phyloP scores from a whole-genome alignment of 2,113 vertebrate genomes.

The Camelus bactrianus region DNA sequence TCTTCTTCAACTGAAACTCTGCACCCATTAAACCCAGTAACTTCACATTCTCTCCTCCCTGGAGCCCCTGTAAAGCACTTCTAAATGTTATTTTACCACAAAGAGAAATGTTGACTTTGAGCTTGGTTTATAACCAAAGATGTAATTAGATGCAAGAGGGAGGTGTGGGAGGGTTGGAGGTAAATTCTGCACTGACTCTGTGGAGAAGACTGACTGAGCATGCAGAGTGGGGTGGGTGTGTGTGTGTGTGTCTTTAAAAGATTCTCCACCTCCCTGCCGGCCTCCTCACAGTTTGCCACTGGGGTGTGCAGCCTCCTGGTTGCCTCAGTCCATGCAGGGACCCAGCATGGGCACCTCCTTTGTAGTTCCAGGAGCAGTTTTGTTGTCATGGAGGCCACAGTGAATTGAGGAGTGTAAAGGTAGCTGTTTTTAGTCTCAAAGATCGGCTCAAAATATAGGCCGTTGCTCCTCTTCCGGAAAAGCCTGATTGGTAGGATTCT shows the following conservation, averaged over 20 bases:
- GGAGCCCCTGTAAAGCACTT: background rate
- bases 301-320: slow-evolving; percentile 72
- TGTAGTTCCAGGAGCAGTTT: slow-evolving; percentile 75
- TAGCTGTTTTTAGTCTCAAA: slow-evolving; percentile 80
- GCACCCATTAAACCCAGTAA: background rate
- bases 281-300: slow-evolving; percentile 82
- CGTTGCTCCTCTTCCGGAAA: slow-evolving; percentile 84
- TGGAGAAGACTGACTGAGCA: background rate
- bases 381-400: slow-evolving; percentile 70
- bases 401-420: slow-evolving; percentile 80
- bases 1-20: background rate
- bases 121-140: background rate
- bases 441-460: slow-evolving; percentile 83
- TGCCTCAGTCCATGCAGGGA: slow-evolving; percentile 70
- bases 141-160: background rate
- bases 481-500: slow-evolving; percentile 88
- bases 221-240: too few relatives aligned
- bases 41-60: background rate
- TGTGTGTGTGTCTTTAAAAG: slow-evolving; percentile 85
- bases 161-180: rapidly evolving
- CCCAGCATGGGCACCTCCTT: slow-evolving; percentile 70
- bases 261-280: slow-evolving; percentile 83
- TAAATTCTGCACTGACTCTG: slow-evolving; percentile 18
- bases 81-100: background rate
- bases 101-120: slow-evolving; percentile 10